Evolutionary conservation across 2,113 vertebrate species (phyloP), one percentile per base, ranked within the genome.

Genomic region (Garra rufa): DNA sequence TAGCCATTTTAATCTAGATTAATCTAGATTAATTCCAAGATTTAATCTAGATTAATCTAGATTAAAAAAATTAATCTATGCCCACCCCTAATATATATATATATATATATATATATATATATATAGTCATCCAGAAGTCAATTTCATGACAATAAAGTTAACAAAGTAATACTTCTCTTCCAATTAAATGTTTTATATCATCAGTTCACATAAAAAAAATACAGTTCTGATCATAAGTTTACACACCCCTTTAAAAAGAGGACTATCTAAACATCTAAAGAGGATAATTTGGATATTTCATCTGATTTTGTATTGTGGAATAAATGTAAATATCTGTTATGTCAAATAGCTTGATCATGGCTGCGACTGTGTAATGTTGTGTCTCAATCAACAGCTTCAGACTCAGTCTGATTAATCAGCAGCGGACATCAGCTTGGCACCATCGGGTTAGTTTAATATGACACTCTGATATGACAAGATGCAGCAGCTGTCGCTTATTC

Each of bases 401-500:
- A 46, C 28, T 63, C 11, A 28, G 55, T n/a, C 13, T 50, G 46
- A 76, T 38, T 52, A 55, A 76, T 57, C 50, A 76, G 75, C 48
- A 76, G 74, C 7, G 9, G 28, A 55, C 48, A 76, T 17, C 6
- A 17, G 21, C 38, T 43, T 59, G 34, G 38, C 55, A 43, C 13
- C 52, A 43, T 21, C 4, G 2, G 28, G 28, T 14, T 69, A 0
- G 7, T 77, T 59, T 26, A 57, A 76, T 55, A 55, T 30, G 74
- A 38, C 19, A 75, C 46, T 48, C n/a, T 4, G 9, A 76, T 57
- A 43, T 77, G 34, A 41, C 75, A 77, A 76, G 52, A 57, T 43
- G 34, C 52, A 43, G 55, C 76, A 78, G 55, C 52, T 78, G 34
- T 78, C 9, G 52, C 34, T 24, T 59, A 77, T 41, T n/a, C 34